These are phyloP conservation scores for Leptinotarsa texana DNA, from an alignment of 1,140 invertebrate genomes.

Conservation along the genomic window DNA sequence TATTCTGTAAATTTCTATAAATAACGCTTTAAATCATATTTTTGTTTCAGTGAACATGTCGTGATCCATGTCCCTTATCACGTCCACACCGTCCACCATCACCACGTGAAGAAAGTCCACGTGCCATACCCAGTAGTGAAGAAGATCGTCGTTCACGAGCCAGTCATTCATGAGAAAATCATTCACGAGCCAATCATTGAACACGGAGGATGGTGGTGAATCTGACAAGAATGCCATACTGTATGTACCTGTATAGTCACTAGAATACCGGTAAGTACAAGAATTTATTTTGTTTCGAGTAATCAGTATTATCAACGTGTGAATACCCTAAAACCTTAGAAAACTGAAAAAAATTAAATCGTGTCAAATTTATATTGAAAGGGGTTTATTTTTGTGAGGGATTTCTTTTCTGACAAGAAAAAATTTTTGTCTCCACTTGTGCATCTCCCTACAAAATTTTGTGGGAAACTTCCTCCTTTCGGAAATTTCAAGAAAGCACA, in stretches of 20 bases:
- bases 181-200: constrained; percentile 34
- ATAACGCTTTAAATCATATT: background rate
- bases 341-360: no score
- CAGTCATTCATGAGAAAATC: constrained; percentile 28
- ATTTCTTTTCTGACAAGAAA: no score
- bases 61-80: constrained; percentile 67
- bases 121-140: constrained; percentile 57
- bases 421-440: no score
- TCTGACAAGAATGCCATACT: background rate
- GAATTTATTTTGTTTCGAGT: no score
- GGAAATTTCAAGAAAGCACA: no score
- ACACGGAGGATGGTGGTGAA: constrained; percentile 49
- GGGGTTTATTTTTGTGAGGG: no score
- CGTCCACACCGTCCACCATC: constrained; percentile 69
- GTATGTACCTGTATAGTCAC: constrained; percentile 38
- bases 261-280: constrained; percentile 20
- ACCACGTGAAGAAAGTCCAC: constrained; percentile 64
- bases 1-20: background rate
- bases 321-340: no score
- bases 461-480: no score
- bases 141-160: constrained; percentile 53
- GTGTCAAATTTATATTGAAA: no score
- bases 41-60: constrained; percentile 60
- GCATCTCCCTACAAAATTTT: no score
- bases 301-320: no score